Evolutionary conservation across 2,888 invertebrate genomes (phyloP).

Genomic region (Nomada goodeniana): DNA sequence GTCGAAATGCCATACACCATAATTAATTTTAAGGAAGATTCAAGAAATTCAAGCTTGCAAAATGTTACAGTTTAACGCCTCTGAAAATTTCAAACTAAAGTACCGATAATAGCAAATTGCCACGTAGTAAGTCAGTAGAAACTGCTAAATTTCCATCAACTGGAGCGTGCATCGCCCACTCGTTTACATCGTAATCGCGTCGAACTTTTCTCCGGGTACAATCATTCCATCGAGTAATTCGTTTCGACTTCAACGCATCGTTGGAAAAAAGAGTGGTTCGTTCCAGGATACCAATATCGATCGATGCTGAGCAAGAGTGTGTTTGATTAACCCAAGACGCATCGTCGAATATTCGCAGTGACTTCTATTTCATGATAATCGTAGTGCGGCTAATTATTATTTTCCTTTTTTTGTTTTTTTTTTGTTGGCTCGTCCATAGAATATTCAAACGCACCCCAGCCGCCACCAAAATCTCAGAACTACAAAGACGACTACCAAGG

Average conservation of each 20-base stretch:
- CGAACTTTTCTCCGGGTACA: constrained; percentile 6
- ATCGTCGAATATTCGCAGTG: constrained; percentile 45
- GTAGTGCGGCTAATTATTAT: constrained; percentile 75
- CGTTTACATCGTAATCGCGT: background rate
- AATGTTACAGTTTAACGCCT: background rate
- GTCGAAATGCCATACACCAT: no score
- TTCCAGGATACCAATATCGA: constrained; percentile 75
- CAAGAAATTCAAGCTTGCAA: no score
- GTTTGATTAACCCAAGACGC: constrained; percentile 42
- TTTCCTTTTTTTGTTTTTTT: constrained; percentile 74
- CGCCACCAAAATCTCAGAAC: constrained; percentile 83
- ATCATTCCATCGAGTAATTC: background rate
- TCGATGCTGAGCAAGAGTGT: constrained; percentile 63
- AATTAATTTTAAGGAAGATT: no score
- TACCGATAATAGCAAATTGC: background rate
- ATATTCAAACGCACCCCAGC: constrained; percentile 83
- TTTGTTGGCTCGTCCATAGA: constrained; percentile 78
- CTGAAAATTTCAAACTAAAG: background rate
- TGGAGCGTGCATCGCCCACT: no score
- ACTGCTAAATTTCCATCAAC: background rate
- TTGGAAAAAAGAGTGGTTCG: constrained; percentile 6
- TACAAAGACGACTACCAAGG: constrained; percentile 83
- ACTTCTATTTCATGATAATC: constrained; percentile 34
- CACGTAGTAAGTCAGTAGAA: background rate
- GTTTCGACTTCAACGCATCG: constrained; percentile 4